Evolutionary conservation across 2,888 invertebrate species (phyloP).

Genomic region (Melinaea marsaeus): DNA sequence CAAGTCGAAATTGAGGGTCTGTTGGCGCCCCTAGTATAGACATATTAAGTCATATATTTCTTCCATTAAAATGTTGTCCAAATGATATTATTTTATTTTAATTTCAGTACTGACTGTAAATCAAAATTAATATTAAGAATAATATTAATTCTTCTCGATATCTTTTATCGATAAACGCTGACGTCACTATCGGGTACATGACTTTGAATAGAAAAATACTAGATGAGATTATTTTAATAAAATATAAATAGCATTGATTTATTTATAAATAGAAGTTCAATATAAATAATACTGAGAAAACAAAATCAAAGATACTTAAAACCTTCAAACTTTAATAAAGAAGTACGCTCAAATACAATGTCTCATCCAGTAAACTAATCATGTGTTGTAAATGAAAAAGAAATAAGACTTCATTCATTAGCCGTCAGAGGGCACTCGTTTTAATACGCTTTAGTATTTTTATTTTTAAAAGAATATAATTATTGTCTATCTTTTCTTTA

Average conservation of each 20-base stretch:
- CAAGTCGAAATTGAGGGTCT: no score
- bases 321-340: no score
- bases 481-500: conserved; percentile 35
- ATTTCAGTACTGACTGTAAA: no score
- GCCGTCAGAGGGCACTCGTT: conserved; percentile 62
- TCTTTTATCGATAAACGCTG: conserved; percentile 59
- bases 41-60: no score
- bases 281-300: no score
- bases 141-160: conserved; percentile 58
- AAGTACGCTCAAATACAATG: neutral
- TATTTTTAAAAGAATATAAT: conserved; percentile 53
- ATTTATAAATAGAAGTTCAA: no score
- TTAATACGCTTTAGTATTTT: conserved; percentile 45
- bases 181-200: conserved; percentile 47
- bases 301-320: no score
- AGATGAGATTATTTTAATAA: conserved; percentile 5
- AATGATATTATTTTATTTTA: no score
- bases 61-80: no score
- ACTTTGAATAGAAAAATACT: conserved; percentile 11
- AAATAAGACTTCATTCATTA: conserved; percentile 65
- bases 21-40: no score
- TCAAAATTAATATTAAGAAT: conserved; percentile 45
- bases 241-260: neutral
- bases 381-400: conserved; percentile 34
- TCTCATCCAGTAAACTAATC: conserved; percentile 26